These are phyloP conservation scores for Portevinia maculata DNA, from an alignment of 2,888 invertebrate species.

Conservation along the genomic window DNA sequence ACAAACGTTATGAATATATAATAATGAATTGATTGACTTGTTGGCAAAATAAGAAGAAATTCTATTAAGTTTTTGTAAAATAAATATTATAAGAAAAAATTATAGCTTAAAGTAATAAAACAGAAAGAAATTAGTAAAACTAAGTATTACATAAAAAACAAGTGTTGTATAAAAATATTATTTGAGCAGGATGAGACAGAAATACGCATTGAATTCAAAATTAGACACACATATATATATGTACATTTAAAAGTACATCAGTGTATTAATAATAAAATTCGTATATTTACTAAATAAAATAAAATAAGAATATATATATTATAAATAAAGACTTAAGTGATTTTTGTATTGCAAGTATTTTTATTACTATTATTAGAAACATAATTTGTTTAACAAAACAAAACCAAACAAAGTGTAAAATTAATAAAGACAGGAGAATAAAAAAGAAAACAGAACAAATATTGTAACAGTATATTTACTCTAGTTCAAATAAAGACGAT, in stretches of 20 bases:
- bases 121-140: slow-evolving; percentile 25
- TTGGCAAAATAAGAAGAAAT: slow-evolving; percentile 18
- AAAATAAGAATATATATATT: slow-evolving; percentile 44
- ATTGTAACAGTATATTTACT: slow-evolving; percentile 68
- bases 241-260: slow-evolving; percentile 44
- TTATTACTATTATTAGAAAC: slow-evolving; percentile 73
- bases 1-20: not conserved
- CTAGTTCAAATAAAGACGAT: slow-evolving; percentile 67
- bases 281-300: slow-evolving; percentile 68
- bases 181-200: slow-evolving; percentile 6
- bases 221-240: slow-evolving; percentile 26
- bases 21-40: slow-evolving; percentile 1
- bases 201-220: slow-evolving; percentile 37
- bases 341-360: slow-evolving; percentile 75
- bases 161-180: slow-evolving; percentile 31
- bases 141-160: slow-evolving; percentile 17
- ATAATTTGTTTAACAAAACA: slow-evolving; percentile 66
- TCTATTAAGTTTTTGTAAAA: slow-evolving; percentile 45
- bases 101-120: slow-evolving; percentile 14
- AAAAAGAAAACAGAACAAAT: slow-evolving; percentile 40
- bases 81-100: slow-evolving; percentile 13
- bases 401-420: slow-evolving; percentile 58
- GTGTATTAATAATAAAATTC: slow-evolving; percentile 56
- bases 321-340: slow-evolving; percentile 75
- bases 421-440: slow-evolving; percentile 46